Base-by-base conservation (phyloP, 2,113 vertebrate species). In the Malurus alboscapulatus region DNA sequence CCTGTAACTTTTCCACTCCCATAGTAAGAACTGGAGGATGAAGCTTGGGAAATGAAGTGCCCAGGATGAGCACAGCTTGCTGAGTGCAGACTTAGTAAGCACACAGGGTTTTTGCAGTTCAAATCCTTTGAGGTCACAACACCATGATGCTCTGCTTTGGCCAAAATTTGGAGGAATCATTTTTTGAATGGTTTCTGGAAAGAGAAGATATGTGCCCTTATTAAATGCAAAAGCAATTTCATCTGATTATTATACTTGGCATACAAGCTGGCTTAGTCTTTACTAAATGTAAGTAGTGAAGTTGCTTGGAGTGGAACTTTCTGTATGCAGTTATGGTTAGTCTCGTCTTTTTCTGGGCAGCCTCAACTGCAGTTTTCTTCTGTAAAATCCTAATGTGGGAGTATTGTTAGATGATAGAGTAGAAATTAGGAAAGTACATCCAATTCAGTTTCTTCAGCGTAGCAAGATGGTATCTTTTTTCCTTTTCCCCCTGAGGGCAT, bases 61-160 rank as follows among this genome's bases (percentile, higher is more conserved):
- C 25, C 4, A 24, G 42, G 65, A 16, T 69, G 61, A 74, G 26
- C 54, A 25, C 14, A 65, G 22, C 40, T 81, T 32, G 32, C n/a
- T 65, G 45, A 25, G 29, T 24, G 21, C 27, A 61, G 50, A 12
- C 20, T 55, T 12, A 6, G 8, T 27, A 59, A 42, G 30, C 38
- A 40, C 14, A 2, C 1, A 1, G 15, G 34, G 8, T 12, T 3
- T 62, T 77, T 9, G 2, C 27, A 10, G 8, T 34, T 61, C 0
- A 1, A 14, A 4, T 55, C 25, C 47, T 73, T 47, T 57, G 22
- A 36, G 38, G 4, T 61, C 16, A 6, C 19, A n/a, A 8, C 5
- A 27, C 9, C 6, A 8, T 7, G 36, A 14, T 47, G 15, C 34
- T 87, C 29, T 77, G 20, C 47, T 58, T 53, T 19, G 32, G 79